phyloP scores from a whole-genome alignment of 2,888 invertebrate species.

The Entomobrya multifasciata region DNA sequence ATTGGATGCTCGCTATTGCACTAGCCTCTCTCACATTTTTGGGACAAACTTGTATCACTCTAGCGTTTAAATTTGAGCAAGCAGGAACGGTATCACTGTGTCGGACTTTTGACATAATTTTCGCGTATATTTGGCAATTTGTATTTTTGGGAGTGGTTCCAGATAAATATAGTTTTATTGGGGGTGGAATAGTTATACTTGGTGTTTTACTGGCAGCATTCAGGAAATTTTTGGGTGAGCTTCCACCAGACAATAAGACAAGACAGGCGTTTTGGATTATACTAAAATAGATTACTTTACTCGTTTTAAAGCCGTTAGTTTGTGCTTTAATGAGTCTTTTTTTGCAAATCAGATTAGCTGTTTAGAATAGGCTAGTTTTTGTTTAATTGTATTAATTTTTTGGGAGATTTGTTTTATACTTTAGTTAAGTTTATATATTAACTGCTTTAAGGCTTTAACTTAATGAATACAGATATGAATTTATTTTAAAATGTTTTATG shows the following conservation, averaged over 20 bases:
- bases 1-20: conserved; percentile 72
- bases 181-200: conserved; percentile 72
- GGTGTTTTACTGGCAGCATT: conserved; percentile 73
- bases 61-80: conserved; percentile 93
- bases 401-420: too few species aligned
- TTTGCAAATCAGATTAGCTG: too few species aligned
- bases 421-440: too few species aligned
- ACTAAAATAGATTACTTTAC: conserved; percentile 50
- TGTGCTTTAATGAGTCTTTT: too few species aligned
- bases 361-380: too few species aligned
- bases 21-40: conserved; percentile 92
- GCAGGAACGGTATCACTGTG: conserved; percentile 95
- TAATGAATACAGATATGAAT: too few species aligned
- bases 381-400: too few species aligned
- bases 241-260: conserved; percentile 57
- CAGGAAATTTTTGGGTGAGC: conserved; percentile 72
- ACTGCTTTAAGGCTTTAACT: too few species aligned
- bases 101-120: conserved; percentile 79
- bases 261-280: conserved; percentile 62
- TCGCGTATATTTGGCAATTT: conserved; percentile 77
- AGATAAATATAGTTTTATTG: conserved; percentile 75
- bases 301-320: too few species aligned
- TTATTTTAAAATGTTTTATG: too few species aligned
- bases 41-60: conserved; percentile 93
- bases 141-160: conserved; percentile 73